Evolutionary conservation across 2,113 vertebrate genomes (phyloP).

Genomic region (Merops nubicus): DNA sequence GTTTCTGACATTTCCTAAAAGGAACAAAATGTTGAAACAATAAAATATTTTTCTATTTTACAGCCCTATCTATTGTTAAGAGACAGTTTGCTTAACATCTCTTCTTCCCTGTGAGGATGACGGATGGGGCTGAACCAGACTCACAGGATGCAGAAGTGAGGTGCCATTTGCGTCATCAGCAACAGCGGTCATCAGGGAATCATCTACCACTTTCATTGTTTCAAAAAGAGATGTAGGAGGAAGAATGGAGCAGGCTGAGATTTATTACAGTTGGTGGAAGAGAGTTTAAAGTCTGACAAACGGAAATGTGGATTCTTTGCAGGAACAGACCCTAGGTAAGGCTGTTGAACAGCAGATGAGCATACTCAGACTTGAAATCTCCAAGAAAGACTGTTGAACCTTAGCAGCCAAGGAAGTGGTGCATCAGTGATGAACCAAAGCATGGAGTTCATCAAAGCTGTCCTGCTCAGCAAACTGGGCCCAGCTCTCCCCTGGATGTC

Average conservation of each 20-base stretch:
- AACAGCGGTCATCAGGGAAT: background rate
- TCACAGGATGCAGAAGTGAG: background rate
- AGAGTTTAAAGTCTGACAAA: background rate
- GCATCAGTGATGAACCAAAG: background rate
- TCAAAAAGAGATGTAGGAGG: background rate
- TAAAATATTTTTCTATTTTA: background rate
- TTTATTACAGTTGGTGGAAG: background rate
- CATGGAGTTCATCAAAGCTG: background rate
- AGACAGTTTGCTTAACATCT: constrained; percentile 30
- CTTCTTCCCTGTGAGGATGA: background rate
- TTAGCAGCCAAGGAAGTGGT: background rate
- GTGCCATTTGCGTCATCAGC: constrained; percentile 11
- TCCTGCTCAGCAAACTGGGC: background rate
- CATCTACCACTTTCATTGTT: background rate
- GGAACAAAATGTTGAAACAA: constrained; percentile 10
- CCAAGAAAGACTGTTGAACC: background rate
- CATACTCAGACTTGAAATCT: background rate
- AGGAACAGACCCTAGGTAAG: background rate
- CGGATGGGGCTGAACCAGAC: background rate
- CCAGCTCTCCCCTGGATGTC: background rate
- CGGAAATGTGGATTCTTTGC: constrained; percentile 4
- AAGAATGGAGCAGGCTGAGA: background rate
- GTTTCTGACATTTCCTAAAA: constrained; percentile 40
- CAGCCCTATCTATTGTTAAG: constrained; percentile 30
- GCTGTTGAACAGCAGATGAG: background rate